Base-by-base conservation (phyloP, 2,888 invertebrate genomes). In the Hedya salicella region DNA sequence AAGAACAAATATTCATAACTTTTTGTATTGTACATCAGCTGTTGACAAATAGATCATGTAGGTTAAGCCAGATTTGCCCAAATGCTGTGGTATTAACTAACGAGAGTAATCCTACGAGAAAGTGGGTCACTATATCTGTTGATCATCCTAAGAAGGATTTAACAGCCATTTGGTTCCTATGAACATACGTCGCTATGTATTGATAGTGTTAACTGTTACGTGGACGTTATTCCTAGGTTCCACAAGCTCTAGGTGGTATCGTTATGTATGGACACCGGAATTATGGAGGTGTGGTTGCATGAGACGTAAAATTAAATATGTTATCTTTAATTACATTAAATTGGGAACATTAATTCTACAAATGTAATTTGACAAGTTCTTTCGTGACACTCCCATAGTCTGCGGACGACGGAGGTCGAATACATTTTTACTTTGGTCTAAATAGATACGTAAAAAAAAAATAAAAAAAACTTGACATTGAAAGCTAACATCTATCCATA, bases 61-160 rank as follows among this genome's bases (percentile, higher is more conserved):
- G 36, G 36, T 9, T 36, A 36, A 36, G 36, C 36, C 11, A 0
- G 36, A 9, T 52, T 36, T 36, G 36, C 36, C 49, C 17, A 16
- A 52, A 17, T n/a, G 50, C 25, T 25, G 17, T 36, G 14, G 16
- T 25, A 9, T 36, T 36, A 36, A 9, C 16, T 36, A 52, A 52
- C 52, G 13, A 36, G 52, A 16, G 36, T 36, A 36, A 52, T 52
- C 52, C 52, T 17, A 1, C 17, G 11, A 32, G 52, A 52, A 52
- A 52, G 52, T 36, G 32, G 52, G 52, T 52, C 13, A 39, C 19
- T 17, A 36, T 25, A 25, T 4, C 9, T 36, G 1, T 36, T 36
- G 2, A 2, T 2, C 36, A 9, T 2, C 4, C 25, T 25, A 36
- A 36, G 6, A 36, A 36, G 9, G 36, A 11, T 9, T 8, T 36